Percentiles rank a stretch among this genome's conserved stretches.
Conservation (phyloP, 23 tunicate genomes). For the Styela clava region DNA sequence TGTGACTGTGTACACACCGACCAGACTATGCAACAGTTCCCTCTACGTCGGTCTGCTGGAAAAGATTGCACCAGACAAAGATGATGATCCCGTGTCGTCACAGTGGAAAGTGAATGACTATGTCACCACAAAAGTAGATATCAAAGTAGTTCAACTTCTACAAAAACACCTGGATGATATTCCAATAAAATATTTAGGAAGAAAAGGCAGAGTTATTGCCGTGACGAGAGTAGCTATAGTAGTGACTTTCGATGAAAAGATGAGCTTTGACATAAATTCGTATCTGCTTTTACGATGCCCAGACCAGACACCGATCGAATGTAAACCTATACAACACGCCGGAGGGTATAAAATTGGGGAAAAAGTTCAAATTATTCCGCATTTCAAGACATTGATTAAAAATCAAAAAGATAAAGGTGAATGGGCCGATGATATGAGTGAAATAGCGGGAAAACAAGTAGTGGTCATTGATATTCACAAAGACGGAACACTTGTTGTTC, state of each 20-base stretch:
- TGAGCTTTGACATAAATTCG: constrained; percentile 2
- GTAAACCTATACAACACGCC: not conserved
- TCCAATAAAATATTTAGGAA: not conserved
- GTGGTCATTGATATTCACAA: not conserved
- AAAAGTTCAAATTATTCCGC: not conserved
- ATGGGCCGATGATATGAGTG: constrained; percentile 10
- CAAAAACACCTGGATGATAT: not conserved
- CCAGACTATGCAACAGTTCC: not conserved
- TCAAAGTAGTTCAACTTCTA: constrained; percentile 15
- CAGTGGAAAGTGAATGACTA: constrained; percentile 20
- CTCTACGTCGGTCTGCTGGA: constrained; percentile 21
- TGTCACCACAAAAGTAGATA: constrained; percentile 14
- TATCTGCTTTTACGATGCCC: not conserved
- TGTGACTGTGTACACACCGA: not conserved
- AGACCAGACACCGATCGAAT: not conserved
- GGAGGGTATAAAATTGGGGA: constrained; percentile 13
- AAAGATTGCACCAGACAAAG: not conserved
- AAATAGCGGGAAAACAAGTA: not conserved
- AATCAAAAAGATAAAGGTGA: constrained; percentile 19
- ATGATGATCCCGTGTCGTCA: constrained; percentile 3
- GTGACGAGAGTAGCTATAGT: constrained; percentile 7
- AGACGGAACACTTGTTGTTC: not conserved
- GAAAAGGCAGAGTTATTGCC: constrained; percentile 5
- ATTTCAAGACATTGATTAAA: not conserved
- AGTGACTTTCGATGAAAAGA: constrained; percentile 18